A percentile compares a stretch with the other conserved stretches of the same genome.
Conservation (phyloP, 2,797 vertebrate genomes). For the Nasua narica region DNA sequence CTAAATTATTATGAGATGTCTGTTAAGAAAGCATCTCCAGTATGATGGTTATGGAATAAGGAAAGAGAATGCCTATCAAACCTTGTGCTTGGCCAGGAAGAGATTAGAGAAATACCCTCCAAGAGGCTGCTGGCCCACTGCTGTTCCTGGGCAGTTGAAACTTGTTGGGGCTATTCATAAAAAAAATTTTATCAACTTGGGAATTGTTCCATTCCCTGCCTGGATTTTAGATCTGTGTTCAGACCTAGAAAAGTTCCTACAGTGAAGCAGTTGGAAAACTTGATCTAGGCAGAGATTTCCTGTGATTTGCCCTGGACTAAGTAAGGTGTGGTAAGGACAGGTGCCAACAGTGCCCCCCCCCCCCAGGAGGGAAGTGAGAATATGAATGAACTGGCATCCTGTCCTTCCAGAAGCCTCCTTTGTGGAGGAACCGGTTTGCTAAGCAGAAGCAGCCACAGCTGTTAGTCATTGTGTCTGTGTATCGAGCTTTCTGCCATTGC, state of each 20-base stretch:
- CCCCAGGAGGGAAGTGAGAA: background rate
- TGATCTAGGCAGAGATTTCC: background rate
- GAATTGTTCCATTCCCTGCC: background rate
- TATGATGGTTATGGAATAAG: background rate
- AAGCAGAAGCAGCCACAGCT: background rate
- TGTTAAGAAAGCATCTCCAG: background rate
- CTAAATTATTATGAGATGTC: background rate
- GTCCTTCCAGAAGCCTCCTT: background rate
- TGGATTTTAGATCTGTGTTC: background rate
- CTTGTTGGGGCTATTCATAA: background rate
- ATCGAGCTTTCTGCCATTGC: background rate
- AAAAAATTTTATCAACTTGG: background rate
- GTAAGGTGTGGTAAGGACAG: background rate
- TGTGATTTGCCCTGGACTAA: background rate
- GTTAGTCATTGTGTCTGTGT: background rate
- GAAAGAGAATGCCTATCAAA: background rate
- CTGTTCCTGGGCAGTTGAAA: background rate
- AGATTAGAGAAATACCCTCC: background rate
- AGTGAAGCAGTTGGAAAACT: background rate
- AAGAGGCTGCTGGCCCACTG: background rate
- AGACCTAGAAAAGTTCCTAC: background rate
- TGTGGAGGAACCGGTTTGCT: background rate
- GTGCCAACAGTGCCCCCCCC: background rate
- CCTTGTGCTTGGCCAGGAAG: background rate
- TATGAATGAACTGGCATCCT: too few species aligned